A percentile compares a stretch with the other conserved stretches of the same genome.
These are phyloP conservation scores for Nectonema munidae DNA, from an alignment of 2,888 invertebrate species.

Conservation along the genomic window DNA sequence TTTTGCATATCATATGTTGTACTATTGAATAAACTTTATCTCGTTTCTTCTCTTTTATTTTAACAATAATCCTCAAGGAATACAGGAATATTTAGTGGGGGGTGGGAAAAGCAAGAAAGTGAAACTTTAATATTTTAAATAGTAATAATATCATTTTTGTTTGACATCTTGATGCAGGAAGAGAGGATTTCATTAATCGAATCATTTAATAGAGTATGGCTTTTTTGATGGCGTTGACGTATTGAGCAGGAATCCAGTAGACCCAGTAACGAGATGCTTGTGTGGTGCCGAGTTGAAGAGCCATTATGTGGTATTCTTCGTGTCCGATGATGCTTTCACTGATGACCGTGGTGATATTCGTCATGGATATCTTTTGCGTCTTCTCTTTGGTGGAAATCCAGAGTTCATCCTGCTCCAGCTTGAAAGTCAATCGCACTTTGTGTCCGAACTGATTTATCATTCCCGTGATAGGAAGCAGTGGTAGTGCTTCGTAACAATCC, in stretches of 20 bases:
- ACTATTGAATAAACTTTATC: too few relatives aligned
- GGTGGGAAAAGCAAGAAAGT: too few relatives aligned
- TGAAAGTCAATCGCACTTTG: slow-evolving; percentile 59
- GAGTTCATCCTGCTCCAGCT: slow-evolving; percentile 52
- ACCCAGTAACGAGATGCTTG: slow-evolving; percentile 67
- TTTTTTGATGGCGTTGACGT: slow-evolving; percentile 57
- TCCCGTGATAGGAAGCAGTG: slow-evolving; percentile 44
- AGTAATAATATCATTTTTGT: too few relatives aligned
- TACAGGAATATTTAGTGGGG: too few relatives aligned
- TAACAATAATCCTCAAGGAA: too few relatives aligned
- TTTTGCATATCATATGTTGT: too few relatives aligned
- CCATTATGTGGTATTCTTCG: slow-evolving; percentile 63
- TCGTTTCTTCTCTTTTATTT: too few relatives aligned
- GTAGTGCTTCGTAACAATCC: slow-evolving; percentile 36
- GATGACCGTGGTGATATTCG: slow-evolving; percentile 44
- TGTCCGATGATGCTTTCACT: slow-evolving; percentile 51
- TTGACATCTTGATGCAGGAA: too few relatives aligned
- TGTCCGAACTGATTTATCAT: slow-evolving; percentile 63
- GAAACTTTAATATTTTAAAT: too few relatives aligned
- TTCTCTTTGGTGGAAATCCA: slow-evolving; percentile 65
- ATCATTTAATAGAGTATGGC: slow-evolving; percentile 33
- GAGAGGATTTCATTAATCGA: too few relatives aligned
- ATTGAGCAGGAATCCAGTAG: slow-evolving; percentile 60
- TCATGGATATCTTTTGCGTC: slow-evolving; percentile 61
- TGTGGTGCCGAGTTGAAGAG: slow-evolving; percentile 53